Percentiles rank a stretch among this genome's conserved stretches.
These are phyloP conservation scores for Numenius arquata DNA, from an alignment of 2,113 vertebrate genomes.

Conservation along the genomic window DNA sequence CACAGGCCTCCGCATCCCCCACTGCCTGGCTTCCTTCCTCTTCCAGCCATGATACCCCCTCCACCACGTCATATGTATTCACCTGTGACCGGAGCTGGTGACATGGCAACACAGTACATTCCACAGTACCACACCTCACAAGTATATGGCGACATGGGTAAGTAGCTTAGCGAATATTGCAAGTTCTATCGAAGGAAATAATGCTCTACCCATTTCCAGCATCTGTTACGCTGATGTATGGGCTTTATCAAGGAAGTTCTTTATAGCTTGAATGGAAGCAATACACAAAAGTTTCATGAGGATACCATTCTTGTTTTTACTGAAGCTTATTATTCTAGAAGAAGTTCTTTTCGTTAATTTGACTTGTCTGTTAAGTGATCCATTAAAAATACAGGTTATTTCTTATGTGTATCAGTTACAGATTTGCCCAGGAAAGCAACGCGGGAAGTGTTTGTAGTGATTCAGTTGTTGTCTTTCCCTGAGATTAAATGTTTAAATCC, in stretches of 20 bases:
- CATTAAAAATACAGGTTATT: background rate
- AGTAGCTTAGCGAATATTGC: slow-evolving; percentile 29
- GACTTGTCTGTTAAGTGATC: background rate
- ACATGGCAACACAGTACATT: slow-evolving; percentile 91
- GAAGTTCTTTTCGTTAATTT: background rate
- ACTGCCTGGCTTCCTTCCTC: slow-evolving; percentile 91
- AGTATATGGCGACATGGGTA: slow-evolving; percentile 93
- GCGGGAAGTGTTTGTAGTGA: background rate
- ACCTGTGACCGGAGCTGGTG: slow-evolving; percentile 85
- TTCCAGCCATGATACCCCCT: slow-evolving; percentile 90
- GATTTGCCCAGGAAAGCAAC: background rate
- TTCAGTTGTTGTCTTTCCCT: background rate
- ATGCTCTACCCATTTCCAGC: background rate
- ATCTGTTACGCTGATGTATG: background rate
- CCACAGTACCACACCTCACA: slow-evolving; percentile 93
- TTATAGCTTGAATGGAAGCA: background rate
- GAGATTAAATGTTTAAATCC: background rate
- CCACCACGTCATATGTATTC: slow-evolving; percentile 89
- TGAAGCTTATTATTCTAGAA: background rate
- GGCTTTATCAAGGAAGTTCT: background rate
- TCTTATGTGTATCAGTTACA: background rate
- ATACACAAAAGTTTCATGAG: background rate
- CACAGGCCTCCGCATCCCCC: slow-evolving; percentile 91
- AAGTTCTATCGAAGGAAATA: background rate
- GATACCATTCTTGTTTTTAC: background rate